These are phyloP conservation scores for Botia kubotai DNA, from an alignment of 2,797 vertebrate genomes.

Conservation along the genomic window DNA sequence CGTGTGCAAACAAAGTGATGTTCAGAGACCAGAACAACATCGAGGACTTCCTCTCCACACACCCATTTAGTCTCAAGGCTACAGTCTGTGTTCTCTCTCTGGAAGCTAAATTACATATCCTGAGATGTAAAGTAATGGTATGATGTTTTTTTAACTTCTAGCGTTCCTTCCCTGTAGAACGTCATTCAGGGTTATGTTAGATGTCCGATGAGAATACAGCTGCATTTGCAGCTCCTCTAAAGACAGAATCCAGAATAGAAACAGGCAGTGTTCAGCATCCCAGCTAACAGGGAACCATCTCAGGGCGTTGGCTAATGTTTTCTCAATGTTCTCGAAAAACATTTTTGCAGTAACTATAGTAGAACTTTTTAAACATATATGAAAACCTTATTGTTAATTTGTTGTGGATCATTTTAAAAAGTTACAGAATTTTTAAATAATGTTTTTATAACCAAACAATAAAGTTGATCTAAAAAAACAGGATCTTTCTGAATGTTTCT, in stretches of 20 bases:
- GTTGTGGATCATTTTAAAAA: too few relatives aligned
- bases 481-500: too few relatives aligned
- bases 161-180: conserved; percentile 58
- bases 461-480: too few relatives aligned
- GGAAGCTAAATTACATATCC: conserved; percentile 63
- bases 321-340: too few relatives aligned
- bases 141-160: conserved; percentile 58
- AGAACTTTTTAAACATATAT: too few relatives aligned
- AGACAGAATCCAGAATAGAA: conserved; percentile 34
- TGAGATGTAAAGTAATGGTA: conserved; percentile 53
- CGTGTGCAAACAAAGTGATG: conserved; percentile 34
- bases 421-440: too few relatives aligned
- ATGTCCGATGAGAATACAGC: conserved; percentile 52
- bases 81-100: conserved; percentile 58
- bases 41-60: conserved; percentile 39
- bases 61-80: conserved; percentile 48
- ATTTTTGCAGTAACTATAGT: too few relatives aligned
- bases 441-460: too few relatives aligned
- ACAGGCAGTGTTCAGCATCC: background rate
- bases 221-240: conserved; percentile 64
- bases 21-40: conserved; percentile 44
- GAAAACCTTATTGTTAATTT: too few relatives aligned
- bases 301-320: too few relatives aligned
- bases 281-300: too few relatives aligned
- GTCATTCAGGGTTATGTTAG: conserved; percentile 64